These are phyloP conservation scores for Diplosoma virens DNA, from an alignment of 23 tunicate genomes.

Conservation along the genomic window DNA sequence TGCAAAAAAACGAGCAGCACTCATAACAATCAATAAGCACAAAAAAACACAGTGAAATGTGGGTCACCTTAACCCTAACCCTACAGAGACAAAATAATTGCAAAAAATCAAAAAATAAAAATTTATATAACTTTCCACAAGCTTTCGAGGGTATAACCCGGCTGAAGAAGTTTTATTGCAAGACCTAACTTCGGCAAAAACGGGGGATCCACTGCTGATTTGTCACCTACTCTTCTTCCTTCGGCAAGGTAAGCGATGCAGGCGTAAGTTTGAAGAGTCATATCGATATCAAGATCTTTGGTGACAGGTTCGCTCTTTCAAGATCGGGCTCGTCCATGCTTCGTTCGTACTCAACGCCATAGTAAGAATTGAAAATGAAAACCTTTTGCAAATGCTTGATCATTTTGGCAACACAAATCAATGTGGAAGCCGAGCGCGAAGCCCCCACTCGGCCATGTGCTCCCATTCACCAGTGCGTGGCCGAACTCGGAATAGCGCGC, in stretches of 20 bases:
- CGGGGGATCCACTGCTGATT: constrained; percentile 36
- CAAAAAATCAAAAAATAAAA: no score
- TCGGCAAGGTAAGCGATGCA: constrained; percentile 91
- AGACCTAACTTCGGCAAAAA: constrained; percentile 72
- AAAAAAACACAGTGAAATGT: no score
- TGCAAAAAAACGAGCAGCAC: no score
- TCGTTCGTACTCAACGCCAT: constrained; percentile 50
- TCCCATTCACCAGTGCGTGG: constrained; percentile 75
- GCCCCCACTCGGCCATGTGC: constrained; percentile 81
- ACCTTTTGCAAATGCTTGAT: constrained; percentile 57
- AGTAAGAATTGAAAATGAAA: constrained; percentile 46
- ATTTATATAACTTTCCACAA: constrained; percentile 79
- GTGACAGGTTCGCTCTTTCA: constrained; percentile 2
- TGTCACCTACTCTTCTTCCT: constrained; percentile 24
- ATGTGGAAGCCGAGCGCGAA: constrained; percentile 88
- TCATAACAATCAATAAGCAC: no score
- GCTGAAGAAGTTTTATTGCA: constrained; percentile 86
- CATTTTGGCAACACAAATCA: constrained; percentile 72
- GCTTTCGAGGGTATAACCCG: constrained; percentile 71
- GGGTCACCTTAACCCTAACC: no score
- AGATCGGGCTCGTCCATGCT: neutral
- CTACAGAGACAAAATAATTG: no score
- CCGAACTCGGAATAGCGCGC: constrained; percentile 86
- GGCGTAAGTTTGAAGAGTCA: constrained; percentile 62
- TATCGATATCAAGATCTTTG: constrained; percentile 78